Base-by-base conservation (phyloP, 2,797 vertebrate genomes). In the Phalanger gymnotis region DNA sequence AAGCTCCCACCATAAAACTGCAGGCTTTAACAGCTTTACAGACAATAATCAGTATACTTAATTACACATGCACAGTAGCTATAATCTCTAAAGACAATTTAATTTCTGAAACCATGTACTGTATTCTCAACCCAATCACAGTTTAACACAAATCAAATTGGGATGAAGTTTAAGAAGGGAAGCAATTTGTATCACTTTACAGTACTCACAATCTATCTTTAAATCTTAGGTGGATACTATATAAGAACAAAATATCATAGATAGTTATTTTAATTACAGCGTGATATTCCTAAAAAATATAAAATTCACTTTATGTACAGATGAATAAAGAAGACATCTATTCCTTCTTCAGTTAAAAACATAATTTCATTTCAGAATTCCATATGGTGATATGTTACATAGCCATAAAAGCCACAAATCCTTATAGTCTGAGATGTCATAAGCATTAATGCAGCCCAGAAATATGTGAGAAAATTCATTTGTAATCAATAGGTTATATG, bases 51-150 rank as follows among this genome's bases (percentile, higher is more conserved):
- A 95, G 27, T 94, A 91, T 34, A 97, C 87, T 96, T 97, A 95
- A 97, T 98, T 96, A 97, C 94, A 97, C 57, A 95, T 87, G 25
- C 28, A 97, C 13, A 92, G 94, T 96, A 93, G 87, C 92, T 91
- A 90, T 94, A 97, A 94, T 91, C 91, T 94, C 56, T 92, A 66
- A 95, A 97, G 96, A 54, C 90, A 97, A 91, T 95, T 97, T 96
- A 94, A 97, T 96, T 97, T 98, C 95, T 96, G 57, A 98, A 98
- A 11, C 87, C 4, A 54, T 93, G 93, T 97, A 96, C 61, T 96
- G 16, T 57, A 96, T 95, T 81, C 96, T 97, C 97, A 92, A 87
- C 92, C 95, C 97, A 96, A 3, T 56, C 95, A 95, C 0, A 95
- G 56, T 97, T 95, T 95, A 1, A 95, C 90, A 97, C 14, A 98